phyloP scores from a whole-genome alignment of 2,113 vertebrate genomes.

The Hippopotamus amphibius region DNA sequence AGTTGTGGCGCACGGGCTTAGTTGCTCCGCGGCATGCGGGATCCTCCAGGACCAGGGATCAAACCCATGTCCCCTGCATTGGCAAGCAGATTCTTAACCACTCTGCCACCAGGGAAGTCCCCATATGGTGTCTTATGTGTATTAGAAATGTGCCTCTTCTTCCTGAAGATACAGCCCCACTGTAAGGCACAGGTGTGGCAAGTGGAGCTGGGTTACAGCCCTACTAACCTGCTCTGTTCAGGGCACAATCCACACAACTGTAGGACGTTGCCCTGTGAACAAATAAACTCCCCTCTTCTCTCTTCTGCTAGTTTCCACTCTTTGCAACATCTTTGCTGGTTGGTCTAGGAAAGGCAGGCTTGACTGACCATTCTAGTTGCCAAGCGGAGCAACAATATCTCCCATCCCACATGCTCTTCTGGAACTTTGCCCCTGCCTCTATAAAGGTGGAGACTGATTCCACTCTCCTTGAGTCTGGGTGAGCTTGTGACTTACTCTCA shows the following conservation, averaged over 20 bases:
- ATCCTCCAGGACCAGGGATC: too few relatives aligned
- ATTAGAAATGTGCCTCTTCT: not conserved
- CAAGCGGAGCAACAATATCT: not conserved
- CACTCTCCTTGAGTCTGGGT: not conserved
- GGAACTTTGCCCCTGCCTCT: not conserved
- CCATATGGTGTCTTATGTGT: not conserved
- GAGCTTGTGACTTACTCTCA: not conserved
- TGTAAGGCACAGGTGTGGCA: not conserved
- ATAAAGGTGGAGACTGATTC: not conserved
- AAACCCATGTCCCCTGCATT: too few relatives aligned
- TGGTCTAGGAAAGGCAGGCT: slow-evolving; percentile 11
- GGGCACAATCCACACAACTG: not conserved
- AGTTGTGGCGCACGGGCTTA: too few relatives aligned
- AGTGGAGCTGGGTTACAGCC: not conserved
- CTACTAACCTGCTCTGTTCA: not conserved
- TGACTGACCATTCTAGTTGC: not conserved
- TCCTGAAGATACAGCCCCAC: not conserved
- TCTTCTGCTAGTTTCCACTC: not conserved
- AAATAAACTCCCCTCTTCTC: not conserved
- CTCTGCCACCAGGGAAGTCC: not conserved
- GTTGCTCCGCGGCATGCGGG: too few relatives aligned
- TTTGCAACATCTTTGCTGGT: slow-evolving; percentile 11
- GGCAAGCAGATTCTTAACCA: too few relatives aligned
- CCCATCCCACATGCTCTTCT: not conserved
- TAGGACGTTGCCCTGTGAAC: not conserved